Base-by-base conservation (phyloP, 2,113 vertebrate species). In the Pholis gunnellus region DNA sequence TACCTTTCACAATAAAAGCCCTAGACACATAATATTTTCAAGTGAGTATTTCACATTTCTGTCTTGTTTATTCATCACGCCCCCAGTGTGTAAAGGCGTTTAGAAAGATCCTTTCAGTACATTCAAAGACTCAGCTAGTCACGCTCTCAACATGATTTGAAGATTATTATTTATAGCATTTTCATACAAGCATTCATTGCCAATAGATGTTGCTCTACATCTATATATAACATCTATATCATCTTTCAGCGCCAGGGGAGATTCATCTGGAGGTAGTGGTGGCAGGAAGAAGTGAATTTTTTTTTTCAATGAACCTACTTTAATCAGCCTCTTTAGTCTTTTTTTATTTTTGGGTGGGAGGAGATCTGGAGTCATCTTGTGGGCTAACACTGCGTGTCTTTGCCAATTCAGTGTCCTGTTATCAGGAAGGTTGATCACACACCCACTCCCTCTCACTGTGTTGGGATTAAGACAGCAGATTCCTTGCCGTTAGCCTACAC, bases 221-320 rank as follows among this genome's bases (percentile, higher is more conserved):
- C 79, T 88, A 79, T 81, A 84, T 89, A 85, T 87, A 91, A 86
- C 82, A 89, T 85, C 82, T 88, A 65, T 81, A 66, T 88, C 78
- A 83, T 87, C 70, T 80, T 27, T 67, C 48, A 84, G 63, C 8
- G 9, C 77, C 78, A 77, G 38, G 1, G 87, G 84, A 90, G 86
- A 86, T 81, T 83, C 70, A 72, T 88, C 52, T 67, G 73, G 78
- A 81, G 75, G 65, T 87, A 57, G 59, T 5, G 50, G 20, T 31
- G 64, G 66, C 56, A 72, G 18, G 50, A 83, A 84, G 44, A 73
- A 82, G 73, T 31, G 72, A 77, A 22, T 34, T 48, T 48, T 36
- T 34, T 85, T 91, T 90, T 92, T 93, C 90, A 91, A 91, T 93
- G 85, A 91, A 92, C 84, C 90, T 78, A 84, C 87, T 92, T 92